phyloP scores from a whole-genome alignment of 2,797 vertebrate species.

The Scolopax rusticola region DNA sequence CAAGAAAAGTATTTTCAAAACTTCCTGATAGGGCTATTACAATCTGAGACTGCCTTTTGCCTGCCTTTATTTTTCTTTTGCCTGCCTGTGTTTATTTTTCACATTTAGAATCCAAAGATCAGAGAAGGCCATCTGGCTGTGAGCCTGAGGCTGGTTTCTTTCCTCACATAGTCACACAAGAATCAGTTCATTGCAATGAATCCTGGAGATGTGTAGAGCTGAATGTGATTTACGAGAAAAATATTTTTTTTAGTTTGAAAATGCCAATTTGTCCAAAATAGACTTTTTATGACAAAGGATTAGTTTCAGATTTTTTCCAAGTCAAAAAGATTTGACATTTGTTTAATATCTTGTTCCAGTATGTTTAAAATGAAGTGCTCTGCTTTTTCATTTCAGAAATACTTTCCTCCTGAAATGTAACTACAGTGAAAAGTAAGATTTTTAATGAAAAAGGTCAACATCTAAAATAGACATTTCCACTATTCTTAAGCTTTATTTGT shows the following conservation, averaged over 20 bases:
- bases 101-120: neutral
- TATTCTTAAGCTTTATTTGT: neutral
- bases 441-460: neutral
- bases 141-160: neutral
- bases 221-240: neutral
- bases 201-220: neutral
- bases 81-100: conserved; percentile 14
- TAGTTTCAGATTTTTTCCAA: neutral
- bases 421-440: neutral
- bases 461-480: neutral
- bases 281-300: neutral
- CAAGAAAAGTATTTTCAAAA: neutral
- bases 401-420: neutral
- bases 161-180: neutral
- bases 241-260: neutral
- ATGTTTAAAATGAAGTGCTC: neutral
- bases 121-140: neutral
- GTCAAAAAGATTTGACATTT: neutral
- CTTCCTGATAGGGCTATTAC: neutral
- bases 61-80: neutral
- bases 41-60: neutral
- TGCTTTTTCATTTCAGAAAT: neutral
- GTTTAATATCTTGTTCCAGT: conserved; percentile 1
- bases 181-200: neutral
- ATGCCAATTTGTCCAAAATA: neutral